Evolutionary conservation across 2,113 vertebrate genomes (phyloP).

Genomic region (Aegithalos caudatus): DNA sequence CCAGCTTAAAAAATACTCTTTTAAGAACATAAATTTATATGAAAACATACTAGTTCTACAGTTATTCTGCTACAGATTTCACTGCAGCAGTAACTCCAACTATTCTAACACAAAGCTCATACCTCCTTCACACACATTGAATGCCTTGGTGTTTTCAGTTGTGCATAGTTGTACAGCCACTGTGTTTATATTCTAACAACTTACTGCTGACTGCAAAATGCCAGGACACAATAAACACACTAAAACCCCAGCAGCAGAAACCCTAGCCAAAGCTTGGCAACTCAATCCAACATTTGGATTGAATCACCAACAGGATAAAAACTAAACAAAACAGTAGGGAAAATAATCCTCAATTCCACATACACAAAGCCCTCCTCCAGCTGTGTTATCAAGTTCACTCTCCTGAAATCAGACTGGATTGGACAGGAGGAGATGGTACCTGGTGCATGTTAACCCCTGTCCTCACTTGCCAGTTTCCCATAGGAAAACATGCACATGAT

Average conservation of each 20-base stretch:
- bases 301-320: background rate
- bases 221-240: background rate
- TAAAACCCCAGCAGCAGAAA: background rate
- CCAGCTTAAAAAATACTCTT: background rate
- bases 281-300: background rate
- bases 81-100: background rate
- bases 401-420: background rate
- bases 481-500: background rate
- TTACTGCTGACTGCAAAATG: background rate
- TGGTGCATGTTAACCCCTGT: background rate
- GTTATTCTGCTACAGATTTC: background rate
- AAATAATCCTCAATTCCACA: background rate
- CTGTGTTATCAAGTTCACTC: background rate
- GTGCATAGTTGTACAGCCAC: background rate
- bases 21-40: background rate
- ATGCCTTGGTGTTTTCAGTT: background rate
- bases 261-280: background rate
- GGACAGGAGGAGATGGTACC: background rate
- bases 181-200: background rate
- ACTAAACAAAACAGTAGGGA: background rate
- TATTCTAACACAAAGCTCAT: background rate
- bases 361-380: background rate
- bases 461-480: background rate
- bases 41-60: background rate
- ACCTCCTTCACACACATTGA: background rate